Conservation (phyloP, 2,888 invertebrate species). For the Himalopsyche tibetana region DNA sequence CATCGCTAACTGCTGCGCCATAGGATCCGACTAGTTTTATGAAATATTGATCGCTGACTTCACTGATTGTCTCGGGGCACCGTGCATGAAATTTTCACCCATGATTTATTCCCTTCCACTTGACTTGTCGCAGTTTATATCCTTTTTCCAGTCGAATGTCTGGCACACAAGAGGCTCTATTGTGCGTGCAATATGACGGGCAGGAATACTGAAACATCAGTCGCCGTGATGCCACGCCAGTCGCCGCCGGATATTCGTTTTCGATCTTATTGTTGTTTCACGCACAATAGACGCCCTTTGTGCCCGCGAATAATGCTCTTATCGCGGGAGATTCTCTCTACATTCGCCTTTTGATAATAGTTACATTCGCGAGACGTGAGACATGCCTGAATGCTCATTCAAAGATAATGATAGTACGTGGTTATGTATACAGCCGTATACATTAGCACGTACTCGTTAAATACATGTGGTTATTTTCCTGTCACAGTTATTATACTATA, state of each 20-base stretch:
- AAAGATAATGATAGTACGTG: too few species aligned
- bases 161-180: conserved; percentile 42
- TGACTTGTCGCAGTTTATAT: conserved; percentile 26
- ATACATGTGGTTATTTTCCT: too few species aligned
- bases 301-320: conserved; percentile 62
- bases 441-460: too few species aligned
- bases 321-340: conserved; percentile 54
- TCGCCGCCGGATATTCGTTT: conserved; percentile 57
- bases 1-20: too few species aligned
- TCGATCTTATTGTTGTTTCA: conserved; percentile 65
- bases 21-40: too few species aligned
- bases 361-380: conserved; percentile 8
- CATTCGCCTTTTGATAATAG: conserved; percentile 59
- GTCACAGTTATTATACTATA: too few species aligned
- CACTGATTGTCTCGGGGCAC: not conserved
- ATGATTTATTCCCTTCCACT: conserved; percentile 40
- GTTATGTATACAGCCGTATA: too few species aligned
- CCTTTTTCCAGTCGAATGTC: conserved; percentile 42
- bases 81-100: conserved; percentile 2
- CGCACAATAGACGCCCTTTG: conserved; percentile 62
- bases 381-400: not conserved
- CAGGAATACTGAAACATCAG: conserved; percentile 31
- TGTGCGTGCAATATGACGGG: conserved; percentile 45
- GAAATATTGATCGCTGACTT: not conserved
- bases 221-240: conserved; percentile 43